These are phyloP conservation scores for Coenonympha arcania DNA, from an alignment of 2,888 invertebrate species.

Conservation along the genomic window DNA sequence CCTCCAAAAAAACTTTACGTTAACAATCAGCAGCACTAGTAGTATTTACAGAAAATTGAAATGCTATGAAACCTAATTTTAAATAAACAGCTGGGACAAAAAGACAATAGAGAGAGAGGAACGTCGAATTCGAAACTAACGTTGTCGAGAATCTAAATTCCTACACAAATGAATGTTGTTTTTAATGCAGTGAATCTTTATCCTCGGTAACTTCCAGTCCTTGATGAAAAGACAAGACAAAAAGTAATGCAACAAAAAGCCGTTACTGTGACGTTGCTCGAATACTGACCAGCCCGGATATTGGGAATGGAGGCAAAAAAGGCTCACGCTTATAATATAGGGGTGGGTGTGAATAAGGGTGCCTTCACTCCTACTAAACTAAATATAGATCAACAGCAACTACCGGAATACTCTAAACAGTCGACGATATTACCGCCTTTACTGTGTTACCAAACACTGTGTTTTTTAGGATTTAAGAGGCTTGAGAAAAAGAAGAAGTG, in stretches of 20 bases:
- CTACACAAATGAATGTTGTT: too few relatives aligned
- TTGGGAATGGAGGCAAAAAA: conserved; percentile 19
- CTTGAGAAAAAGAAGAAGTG: too few relatives aligned
- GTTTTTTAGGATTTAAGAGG: background rate
- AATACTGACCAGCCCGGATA: conserved; percentile 41
- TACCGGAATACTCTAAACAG: conserved; percentile 48
- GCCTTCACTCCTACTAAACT: conserved; percentile 42
- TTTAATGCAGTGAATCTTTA: too few relatives aligned
- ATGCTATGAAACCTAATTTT: too few relatives aligned
- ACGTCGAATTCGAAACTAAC: too few relatives aligned
- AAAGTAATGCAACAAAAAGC: background rate
- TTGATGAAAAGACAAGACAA: background rate
- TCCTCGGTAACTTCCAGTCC: background rate
- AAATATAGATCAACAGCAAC: conserved; percentile 59
- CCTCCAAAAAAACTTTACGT: too few relatives aligned
- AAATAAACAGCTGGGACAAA: too few relatives aligned
- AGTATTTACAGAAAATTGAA: too few relatives aligned
- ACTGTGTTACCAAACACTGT: background rate
- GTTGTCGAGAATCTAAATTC: too few relatives aligned
- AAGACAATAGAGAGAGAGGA: too few relatives aligned
- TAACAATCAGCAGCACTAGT: too few relatives aligned
- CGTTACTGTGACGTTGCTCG: background rate
- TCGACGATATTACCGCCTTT: background rate
- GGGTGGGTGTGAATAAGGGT: conserved; percentile 37
- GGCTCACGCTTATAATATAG: conserved; percentile 16